Evolutionary conservation across 1,140 invertebrate genomes (phyloP).

Genomic region (Ostrea edulis): DNA sequence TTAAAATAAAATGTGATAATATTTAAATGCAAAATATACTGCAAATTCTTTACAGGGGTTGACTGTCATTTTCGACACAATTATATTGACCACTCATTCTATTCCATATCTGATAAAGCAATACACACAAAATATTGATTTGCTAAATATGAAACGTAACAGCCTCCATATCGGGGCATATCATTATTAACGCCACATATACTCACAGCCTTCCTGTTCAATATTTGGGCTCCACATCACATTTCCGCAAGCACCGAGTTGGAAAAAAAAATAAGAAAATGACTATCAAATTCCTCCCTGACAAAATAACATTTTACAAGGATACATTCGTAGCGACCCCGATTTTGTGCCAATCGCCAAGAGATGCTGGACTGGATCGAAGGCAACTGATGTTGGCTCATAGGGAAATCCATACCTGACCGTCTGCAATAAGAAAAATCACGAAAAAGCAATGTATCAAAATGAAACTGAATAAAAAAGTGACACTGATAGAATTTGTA

Average conservation of each 20-base stretch:
- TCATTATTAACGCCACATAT: not conserved
- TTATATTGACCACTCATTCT: constrained; percentile 29
- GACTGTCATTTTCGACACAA: constrained; percentile 15
- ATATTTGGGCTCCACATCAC: not conserved
- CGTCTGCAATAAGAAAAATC: constrained; percentile 86
- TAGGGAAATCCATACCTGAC: constrained; percentile 99
- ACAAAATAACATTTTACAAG: constrained; percentile 81
- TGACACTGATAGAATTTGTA: not conserved
- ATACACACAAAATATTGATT: constrained; percentile 38
- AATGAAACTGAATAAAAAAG: not conserved
- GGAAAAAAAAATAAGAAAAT: not conserved
- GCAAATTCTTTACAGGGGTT: not conserved
- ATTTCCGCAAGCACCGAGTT: not conserved
- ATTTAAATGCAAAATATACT: not conserved
- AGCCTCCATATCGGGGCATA: not conserved
- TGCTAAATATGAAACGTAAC: constrained; percentile 39
- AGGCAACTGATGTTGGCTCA: constrained; percentile 96
- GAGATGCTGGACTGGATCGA: constrained; percentile 97
- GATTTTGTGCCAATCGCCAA: constrained; percentile 97
- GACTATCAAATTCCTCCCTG: not conserved
- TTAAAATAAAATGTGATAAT: not conserved
- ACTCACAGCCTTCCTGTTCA: not conserved
- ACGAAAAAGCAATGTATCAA: not conserved
- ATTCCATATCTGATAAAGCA: constrained; percentile 32
- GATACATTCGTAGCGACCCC: constrained; percentile 97